Evolutionary conservation across 2,797 vertebrate genomes (phyloP), one percentile per base, ranked within the genome.

Genomic region (Syngnathus acus): DNA sequence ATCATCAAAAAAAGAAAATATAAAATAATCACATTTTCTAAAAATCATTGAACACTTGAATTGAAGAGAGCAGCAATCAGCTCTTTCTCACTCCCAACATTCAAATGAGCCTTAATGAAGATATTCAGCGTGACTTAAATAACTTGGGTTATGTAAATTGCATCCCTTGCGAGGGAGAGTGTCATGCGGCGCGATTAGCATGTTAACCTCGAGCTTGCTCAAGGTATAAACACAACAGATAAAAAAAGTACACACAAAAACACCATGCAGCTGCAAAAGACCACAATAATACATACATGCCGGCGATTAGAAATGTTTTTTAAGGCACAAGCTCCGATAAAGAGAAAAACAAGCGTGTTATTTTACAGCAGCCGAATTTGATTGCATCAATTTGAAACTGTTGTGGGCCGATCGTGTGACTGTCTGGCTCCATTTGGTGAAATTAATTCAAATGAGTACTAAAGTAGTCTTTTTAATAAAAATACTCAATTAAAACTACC

Each of bases 131-230:
- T 7, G 21, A 38, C 65, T 64, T 66, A 59, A 75, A 74, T 62
- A 66, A 67, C 62, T 48, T 73, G 62, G 65, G 65, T 45, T 77
- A 50, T 13, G 48, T 75, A 68, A 74, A 21, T 77, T 62, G 17
- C 72, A 65, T 72, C 53, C 65, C 62, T 66, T 45, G 10, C 21
- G 17, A 26, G 50, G 64, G 66, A 69, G 23, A 43, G 57, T 61
- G 66, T 72, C 59, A 69, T 63, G 62, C 72, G 51, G 50, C 37
- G 9, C 55, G 71, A 79, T 82, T 76, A 79, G 63, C 9, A 32
- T 43, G 3, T 73, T 62, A 82, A 16, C 62, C 62, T 69, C 9
- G 59, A 65, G 21, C 69, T 78, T 73, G 65, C 17, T 66, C 65
- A 69, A 66, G n/a, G 7, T 64, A 32, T 32, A 32, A 32, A 32